Conservation (phyloP, 2,888 invertebrate genomes). For the Gnatocerus cornutus region DNA sequence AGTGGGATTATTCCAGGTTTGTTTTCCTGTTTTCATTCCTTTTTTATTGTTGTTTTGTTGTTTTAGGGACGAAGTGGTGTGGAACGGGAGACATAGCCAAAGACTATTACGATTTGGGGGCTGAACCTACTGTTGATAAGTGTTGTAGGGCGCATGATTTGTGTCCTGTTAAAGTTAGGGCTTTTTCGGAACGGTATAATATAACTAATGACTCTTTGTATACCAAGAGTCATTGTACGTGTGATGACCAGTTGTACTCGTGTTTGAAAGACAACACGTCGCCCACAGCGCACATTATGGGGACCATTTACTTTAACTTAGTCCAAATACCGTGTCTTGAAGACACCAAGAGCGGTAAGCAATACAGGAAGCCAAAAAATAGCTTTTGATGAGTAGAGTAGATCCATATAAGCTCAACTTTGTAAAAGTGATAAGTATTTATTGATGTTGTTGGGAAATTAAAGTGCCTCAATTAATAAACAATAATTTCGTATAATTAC, state of each 20-base stretch:
- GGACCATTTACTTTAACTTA: conserved; percentile 89
- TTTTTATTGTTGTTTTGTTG: too few relatives aligned
- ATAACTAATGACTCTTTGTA: conserved; percentile 88
- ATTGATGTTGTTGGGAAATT: conserved; percentile 8
- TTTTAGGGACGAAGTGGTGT: conserved; percentile 92
- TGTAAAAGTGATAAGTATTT: conserved; percentile 14
- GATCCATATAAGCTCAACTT: conserved; percentile 24
- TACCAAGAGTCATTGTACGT: conserved; percentile 92
- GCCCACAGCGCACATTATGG: conserved; percentile 83
- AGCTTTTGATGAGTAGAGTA: conserved; percentile 31
- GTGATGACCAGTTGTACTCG: conserved; percentile 87
- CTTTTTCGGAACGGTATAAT: conserved; percentile 83
- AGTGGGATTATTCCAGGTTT: conserved; percentile 66
- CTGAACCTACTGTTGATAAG: conserved; percentile 80
- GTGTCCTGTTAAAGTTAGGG: conserved; percentile 86
- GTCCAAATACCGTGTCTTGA: conserved; percentile 84
- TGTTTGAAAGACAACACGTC: conserved; percentile 82
- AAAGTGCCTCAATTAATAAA: conserved; percentile 26
- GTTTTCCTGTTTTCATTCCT: neutral
- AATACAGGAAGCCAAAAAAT: conserved; percentile 73
- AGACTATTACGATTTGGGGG: conserved; percentile 89
- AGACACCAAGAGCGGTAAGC: conserved; percentile 71
- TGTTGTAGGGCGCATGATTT: conserved; percentile 94
- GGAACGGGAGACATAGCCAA: conserved; percentile 91
- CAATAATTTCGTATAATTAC: conserved; percentile 3